A percentile compares a stretch with the other conserved stretches of the same genome.
Evolutionary conservation across 2,797 vertebrate species (phyloP).

Genomic region (Loriculus beryllinus): DNA sequence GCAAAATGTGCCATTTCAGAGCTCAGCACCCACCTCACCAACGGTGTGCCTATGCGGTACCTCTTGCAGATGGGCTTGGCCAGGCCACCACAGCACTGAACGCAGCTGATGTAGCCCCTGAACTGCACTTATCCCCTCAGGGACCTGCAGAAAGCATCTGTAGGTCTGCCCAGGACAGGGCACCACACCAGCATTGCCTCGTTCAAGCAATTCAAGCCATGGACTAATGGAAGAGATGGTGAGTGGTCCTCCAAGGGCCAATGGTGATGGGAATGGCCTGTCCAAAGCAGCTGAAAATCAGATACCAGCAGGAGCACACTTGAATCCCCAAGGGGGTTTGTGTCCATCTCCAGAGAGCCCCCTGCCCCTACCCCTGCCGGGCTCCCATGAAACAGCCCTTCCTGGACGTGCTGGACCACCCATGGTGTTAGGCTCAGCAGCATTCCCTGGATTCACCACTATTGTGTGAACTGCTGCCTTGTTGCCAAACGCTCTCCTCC

Average conservation of each 20-base stretch:
- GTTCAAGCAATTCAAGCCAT: neutral
- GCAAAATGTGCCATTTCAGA: neutral
- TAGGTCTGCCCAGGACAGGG: neutral
- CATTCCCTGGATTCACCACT: neutral
- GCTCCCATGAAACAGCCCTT: neutral
- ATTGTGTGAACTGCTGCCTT: conserved; percentile 8
- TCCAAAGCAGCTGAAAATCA: neutral
- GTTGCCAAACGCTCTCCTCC: conserved; percentile 31
- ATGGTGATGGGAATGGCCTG: neutral
- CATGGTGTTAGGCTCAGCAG: neutral
- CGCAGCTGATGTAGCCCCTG: accelerated
- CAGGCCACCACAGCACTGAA: neutral
- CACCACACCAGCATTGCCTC: neutral
- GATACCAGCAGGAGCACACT: neutral
- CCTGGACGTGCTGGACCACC: neutral
- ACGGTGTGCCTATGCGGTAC: neutral
- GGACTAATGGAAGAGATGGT: neutral
- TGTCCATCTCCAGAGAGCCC: neutral
- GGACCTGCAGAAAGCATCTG: neutral
- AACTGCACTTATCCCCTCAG: accelerated
- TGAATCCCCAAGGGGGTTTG: neutral
- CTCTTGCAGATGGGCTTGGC: neutral
- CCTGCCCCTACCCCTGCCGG: neutral
- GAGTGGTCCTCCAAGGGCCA: neutral
- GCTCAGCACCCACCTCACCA: neutral